Evolutionary conservation across 2,797 vertebrate genomes (phyloP).

Genomic region (Tangara arthus): DNA sequence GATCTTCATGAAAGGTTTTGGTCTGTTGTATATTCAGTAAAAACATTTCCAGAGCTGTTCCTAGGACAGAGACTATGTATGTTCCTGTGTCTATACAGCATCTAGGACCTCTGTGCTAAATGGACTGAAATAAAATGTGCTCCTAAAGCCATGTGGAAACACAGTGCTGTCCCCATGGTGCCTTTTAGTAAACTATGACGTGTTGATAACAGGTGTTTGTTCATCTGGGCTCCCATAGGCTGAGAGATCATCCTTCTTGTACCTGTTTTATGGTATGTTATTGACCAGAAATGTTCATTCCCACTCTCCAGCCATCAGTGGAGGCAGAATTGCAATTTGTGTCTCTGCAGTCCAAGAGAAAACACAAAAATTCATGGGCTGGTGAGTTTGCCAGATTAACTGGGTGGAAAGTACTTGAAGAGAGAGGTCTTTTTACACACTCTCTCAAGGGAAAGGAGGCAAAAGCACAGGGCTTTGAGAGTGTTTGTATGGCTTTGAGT

Average conservation of each 20-base stretch:
- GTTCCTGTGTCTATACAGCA: not conserved
- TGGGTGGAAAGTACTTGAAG: not conserved
- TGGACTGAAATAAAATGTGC: not conserved
- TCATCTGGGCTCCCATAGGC: not conserved
- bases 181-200: not conserved
- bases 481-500: not conserved
- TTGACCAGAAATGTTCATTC: not conserved
- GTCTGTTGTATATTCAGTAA: not conserved
- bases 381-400: not conserved
- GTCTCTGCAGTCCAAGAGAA: not conserved
- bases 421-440: not conserved
- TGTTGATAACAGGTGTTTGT: not conserved
- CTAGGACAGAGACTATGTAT: not conserved
- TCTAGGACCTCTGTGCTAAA: not conserved
- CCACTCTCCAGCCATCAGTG: not conserved
- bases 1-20: not conserved
- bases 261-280: not conserved
- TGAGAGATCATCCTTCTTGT: not conserved
- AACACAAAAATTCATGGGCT: not conserved
- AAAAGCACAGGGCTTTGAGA: not conserved
- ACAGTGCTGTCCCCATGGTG: not conserved
- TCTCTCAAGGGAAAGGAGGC: not conserved
- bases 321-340: not conserved
- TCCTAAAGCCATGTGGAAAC: not conserved
- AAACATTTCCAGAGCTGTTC: not conserved